Conservation (phyloP, 2,888 invertebrate species). For the Chirona hameri region DNA sequence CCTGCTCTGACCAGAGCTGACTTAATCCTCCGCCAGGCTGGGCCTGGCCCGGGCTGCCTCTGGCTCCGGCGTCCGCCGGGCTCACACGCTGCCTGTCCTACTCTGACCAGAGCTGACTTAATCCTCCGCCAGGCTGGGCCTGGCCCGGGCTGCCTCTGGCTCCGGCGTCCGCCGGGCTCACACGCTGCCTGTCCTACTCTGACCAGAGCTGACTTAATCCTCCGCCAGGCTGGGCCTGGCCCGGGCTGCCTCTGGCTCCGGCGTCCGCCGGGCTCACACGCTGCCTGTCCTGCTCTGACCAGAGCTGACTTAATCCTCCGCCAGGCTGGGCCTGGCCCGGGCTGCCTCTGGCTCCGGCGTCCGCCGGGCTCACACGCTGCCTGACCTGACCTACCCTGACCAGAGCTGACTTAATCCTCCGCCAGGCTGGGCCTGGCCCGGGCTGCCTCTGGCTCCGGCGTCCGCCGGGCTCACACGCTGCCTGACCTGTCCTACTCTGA, state of each 20-base stretch:
- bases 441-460: not conserved
- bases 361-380: slow-evolving; percentile 65
- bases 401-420: too few species aligned
- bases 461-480: slow-evolving; percentile 61
- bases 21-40: not conserved
- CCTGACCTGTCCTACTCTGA: slow-evolving; percentile 78
- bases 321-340: not conserved
- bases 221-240: not conserved
- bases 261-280: slow-evolving; percentile 56
- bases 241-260: not conserved
- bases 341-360: not conserved
- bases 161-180: slow-evolving; percentile 50
- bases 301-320: too few species aligned
- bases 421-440: not conserved
- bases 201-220: too few species aligned
- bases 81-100: slow-evolving; percentile 82
- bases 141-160: not conserved
- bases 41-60: not conserved
- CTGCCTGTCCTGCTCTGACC: slow-evolving; percentile 68
- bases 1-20: too few species aligned
- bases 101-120: too few species aligned
- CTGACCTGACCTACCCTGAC: slow-evolving; percentile 73
- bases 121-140: not conserved
- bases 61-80: not conserved
- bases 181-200: slow-evolving; percentile 73